phyloP scores from a whole-genome alignment of 2,888 invertebrate species.

The Macrophya alboannulata region DNA sequence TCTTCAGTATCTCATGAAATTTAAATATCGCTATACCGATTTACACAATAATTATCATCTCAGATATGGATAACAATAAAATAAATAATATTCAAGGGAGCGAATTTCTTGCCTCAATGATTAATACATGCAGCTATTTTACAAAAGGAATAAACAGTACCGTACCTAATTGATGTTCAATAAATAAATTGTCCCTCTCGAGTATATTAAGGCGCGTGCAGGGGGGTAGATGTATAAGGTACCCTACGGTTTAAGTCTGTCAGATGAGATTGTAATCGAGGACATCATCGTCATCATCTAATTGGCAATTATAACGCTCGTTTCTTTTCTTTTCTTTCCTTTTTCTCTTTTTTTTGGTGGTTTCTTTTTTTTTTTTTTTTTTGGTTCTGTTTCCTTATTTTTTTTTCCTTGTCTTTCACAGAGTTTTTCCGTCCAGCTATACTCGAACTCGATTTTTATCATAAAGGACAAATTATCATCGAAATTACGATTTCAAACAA shows the following conservation, averaged over 20 bases:
- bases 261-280: constrained; percentile 28
- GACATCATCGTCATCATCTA: constrained; percentile 34
- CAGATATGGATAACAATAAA: not conserved
- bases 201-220: not conserved
- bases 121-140: constrained; percentile 8
- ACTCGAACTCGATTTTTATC: not conserved
- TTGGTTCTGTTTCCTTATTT: not conserved
- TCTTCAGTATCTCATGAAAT: not conserved
- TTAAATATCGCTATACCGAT: not conserved
- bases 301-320: constrained; percentile 48
- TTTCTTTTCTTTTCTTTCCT: not conserved
- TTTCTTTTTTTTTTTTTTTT: not conserved
- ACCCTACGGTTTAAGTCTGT: constrained; percentile 1
- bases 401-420: not conserved
- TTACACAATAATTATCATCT: not conserved
- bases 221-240: not conserved
- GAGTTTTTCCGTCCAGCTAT: not conserved
- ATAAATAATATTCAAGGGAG: not conserved
- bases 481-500: not conserved
- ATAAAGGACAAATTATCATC: not conserved
- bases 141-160: constrained; percentile 16
- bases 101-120: constrained; percentile 1
- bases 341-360: not conserved
- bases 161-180: constrained; percentile 17
- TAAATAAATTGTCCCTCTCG: constrained; percentile 37